Base-by-base conservation (phyloP, 1,140 invertebrate genomes). In the Procambarus virginalis region DNA sequence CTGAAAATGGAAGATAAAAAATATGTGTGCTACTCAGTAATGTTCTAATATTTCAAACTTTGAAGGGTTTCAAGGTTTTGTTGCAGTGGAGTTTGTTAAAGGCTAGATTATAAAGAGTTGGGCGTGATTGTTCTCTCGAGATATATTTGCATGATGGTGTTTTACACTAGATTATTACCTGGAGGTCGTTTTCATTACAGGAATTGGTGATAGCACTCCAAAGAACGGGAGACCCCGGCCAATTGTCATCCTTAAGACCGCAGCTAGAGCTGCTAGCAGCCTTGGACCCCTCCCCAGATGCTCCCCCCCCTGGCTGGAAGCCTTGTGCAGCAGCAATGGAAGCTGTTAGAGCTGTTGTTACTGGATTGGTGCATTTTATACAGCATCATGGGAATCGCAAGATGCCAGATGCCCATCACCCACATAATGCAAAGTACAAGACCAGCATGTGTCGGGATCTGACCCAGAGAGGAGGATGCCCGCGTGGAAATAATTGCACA, bases 201-300 rank as follows among this genome's bases (percentile, higher is more conserved):
- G 98, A 99, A 94, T 94, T 99, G 88, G 96, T 98, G 45, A 98
- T 99, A 90, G 98, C 97, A 0, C 94, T 99, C 87, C 98, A 99
- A 93, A 95, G 98, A 90, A 98, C 97, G 8, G 96, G 97, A 0
- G 98, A 99, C 94, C 97, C 97, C 2, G 97, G 96, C 83, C 97
- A 98, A 93, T 93, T 95, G 48, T 95, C 96, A 51, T 95, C 96
- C 64, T 94, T 98, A 91, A 95, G 97, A 91, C 95, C 95, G 84
- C 96, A 98, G 93, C 94, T 99, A 85, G 97, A 99, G 93, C 94
- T 97, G 77, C 95, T 99, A 60, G 97, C 98, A 64, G 95, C 95
- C 73, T 97, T 99, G 93, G 98, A 99, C 95, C 96, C 93, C 49
- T 87, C 91, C 70, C 91, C 92, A n/a, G 91, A 91, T 86, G 82